phyloP scores from a whole-genome alignment of 2,113 vertebrate species.

The Spermophilus dauricus region DNA sequence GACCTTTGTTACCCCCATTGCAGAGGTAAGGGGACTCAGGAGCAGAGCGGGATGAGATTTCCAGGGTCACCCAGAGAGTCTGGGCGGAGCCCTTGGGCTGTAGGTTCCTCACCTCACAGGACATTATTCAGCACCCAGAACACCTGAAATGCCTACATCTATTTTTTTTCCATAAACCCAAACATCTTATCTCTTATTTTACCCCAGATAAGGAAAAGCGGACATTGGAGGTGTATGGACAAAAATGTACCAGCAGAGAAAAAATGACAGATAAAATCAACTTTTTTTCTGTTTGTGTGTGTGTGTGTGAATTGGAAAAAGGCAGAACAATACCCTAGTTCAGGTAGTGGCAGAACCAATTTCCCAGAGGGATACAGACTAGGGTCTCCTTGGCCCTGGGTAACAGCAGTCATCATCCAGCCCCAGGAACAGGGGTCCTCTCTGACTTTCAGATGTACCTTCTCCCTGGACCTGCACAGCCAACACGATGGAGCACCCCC shows the following conservation, averaged over 20 bases:
- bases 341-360: neutral
- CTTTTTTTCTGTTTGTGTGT: too few species aligned
- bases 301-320: neutral
- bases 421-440: neutral
- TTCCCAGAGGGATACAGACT: neutral
- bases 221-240: neutral
- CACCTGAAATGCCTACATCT: neutral
- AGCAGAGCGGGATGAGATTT: neutral
- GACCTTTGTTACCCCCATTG: neutral
- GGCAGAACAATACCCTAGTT: neutral
- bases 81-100: neutral
- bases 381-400: neutral
- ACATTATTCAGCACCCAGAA: neutral
- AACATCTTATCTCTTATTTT: constrained; percentile 53
- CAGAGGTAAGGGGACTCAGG: neutral
- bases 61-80: neutral
- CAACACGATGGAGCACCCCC: neutral
- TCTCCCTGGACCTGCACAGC: neutral
- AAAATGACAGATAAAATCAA: constrained; percentile 20
- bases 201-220: neutral
- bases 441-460: neutral
- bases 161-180: neutral
- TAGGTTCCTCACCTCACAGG: neutral
- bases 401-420: neutral
- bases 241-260: neutral